A percentile compares a stretch with the other conserved stretches of the same genome.
Conservation (phyloP, 2,888 invertebrate genomes). For the Urechis unicinctus region DNA sequence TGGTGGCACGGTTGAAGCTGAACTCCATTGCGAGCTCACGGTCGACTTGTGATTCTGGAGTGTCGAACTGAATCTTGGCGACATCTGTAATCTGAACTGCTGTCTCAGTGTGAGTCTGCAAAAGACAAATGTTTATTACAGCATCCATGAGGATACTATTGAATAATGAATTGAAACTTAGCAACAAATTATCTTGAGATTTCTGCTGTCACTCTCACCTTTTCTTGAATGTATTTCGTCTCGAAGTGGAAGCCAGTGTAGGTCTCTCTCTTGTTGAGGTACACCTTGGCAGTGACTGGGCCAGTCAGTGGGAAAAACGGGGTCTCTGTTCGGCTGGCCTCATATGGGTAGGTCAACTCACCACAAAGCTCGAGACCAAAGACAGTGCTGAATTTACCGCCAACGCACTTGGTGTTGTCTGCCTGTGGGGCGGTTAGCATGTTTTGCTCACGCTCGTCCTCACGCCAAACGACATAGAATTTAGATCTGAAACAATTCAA, state of each 20-base stretch:
- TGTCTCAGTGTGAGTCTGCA: neutral
- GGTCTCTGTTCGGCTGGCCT: conserved; percentile 59
- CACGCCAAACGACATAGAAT: conserved; percentile 36
- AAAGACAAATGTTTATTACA: no score
- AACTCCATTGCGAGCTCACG: conserved; percentile 55
- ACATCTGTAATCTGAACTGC: conserved; percentile 4
- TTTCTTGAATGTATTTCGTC: conserved; percentile 25
- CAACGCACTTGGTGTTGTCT: conserved; percentile 51
- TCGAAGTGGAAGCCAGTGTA: conserved; percentile 37
- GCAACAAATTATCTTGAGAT: no score
- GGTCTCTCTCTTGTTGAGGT: conserved; percentile 36
- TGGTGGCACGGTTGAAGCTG: conserved; percentile 24
- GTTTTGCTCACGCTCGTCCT: conserved; percentile 61
- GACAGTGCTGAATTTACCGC: conserved; percentile 60
- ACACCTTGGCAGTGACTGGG: conserved; percentile 29
- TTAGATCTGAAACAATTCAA: no score
- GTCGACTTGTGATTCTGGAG: conserved; percentile 71
- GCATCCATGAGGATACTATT: neutral
- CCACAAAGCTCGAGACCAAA: conserved; percentile 80
- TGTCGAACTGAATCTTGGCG: conserved; percentile 59
- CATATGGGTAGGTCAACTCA: conserved; percentile 61
- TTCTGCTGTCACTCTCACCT: no score
- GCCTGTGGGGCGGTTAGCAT: conserved; percentile 63
- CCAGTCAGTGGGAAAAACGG: conserved; percentile 41
- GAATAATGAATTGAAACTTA: neutral